Evolutionary conservation across 2,113 vertebrate genomes (phyloP).

Genomic region (Ardeotis arabs): DNA sequence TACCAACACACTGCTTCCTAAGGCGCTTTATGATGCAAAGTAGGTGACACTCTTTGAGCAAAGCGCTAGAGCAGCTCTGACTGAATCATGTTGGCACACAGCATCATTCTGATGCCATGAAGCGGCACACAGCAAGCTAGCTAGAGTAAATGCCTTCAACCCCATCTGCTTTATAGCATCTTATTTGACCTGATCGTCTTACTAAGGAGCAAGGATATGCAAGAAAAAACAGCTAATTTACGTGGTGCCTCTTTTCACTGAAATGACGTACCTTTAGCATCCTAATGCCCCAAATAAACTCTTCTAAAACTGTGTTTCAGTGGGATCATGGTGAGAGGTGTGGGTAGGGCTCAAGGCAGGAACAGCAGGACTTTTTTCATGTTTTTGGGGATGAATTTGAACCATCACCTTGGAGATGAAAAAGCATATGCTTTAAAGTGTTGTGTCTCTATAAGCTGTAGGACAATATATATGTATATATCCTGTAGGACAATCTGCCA

Average conservation of each 20-base stretch:
- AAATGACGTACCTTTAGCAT: neutral
- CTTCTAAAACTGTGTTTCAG: neutral
- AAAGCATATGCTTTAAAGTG: neutral
- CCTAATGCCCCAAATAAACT: neutral
- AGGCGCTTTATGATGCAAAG: neutral
- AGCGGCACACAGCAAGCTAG: neutral
- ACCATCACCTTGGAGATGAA: neutral
- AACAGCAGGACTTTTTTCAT: neutral
- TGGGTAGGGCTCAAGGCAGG: neutral
- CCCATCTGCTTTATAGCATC: neutral
- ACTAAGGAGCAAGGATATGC: neutral
- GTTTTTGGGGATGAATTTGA: neutral
- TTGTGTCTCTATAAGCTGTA: neutral
- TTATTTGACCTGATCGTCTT: neutral
- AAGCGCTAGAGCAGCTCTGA: neutral
- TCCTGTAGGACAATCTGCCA: neutral
- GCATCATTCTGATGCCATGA: neutral
- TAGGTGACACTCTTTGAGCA: neutral
- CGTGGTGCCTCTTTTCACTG: neutral
- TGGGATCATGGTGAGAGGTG: neutral
- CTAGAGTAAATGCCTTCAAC: neutral
- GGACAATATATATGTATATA: neutral
- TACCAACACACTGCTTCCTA: neutral
- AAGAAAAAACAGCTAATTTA: neutral
- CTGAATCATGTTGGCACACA: rapidly evolving